A percentile compares a stretch with the other conserved stretches of the same genome.
Conservation (phyloP, 2,797 vertebrate species). For the Champsocephalus esox region DNA sequence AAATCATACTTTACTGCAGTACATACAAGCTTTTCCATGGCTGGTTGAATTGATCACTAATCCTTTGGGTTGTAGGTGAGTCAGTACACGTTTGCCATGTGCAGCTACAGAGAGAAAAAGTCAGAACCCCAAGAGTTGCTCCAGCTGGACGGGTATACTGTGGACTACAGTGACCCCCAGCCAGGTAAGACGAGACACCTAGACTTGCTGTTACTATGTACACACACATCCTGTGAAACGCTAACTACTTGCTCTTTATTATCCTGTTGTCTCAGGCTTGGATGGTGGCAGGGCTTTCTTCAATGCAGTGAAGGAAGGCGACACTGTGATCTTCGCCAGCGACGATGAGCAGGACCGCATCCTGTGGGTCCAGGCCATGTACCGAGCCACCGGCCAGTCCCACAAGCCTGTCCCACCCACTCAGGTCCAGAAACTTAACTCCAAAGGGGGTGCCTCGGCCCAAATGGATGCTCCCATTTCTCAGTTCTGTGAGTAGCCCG, state of each 20-base stretch:
- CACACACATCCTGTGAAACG: neutral
- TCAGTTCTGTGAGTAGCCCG: slow-evolving; percentile 99
- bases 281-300: slow-evolving; percentile 98
- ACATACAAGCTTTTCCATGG: neutral
- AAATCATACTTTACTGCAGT: neutral
- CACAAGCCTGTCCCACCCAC: slow-evolving; percentile 99
- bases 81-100: slow-evolving; percentile 99
- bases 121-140: slow-evolving; percentile 98
- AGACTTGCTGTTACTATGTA: neutral
- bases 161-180: slow-evolving; percentile 99
- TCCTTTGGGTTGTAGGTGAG: slow-evolving; percentile 89
- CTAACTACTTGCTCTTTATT: slow-evolving; percentile 1
- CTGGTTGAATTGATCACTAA: slow-evolving; percentile 39
- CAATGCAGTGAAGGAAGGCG: slow-evolving; percentile 98
- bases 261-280: slow-evolving; percentile 85
- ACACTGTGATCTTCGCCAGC: slow-evolving; percentile 99
- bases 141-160: slow-evolving; percentile 97
- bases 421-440: slow-evolving; percentile 99
- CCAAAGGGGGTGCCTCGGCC: slow-evolving; percentile 97
- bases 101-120: slow-evolving; percentile 99
- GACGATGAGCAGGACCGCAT: slow-evolving; percentile 99
- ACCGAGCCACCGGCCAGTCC: slow-evolving; percentile 97
- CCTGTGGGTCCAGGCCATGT: slow-evolving; percentile 99
- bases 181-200: slow-evolving; percentile 86
- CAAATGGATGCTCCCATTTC: slow-evolving; percentile 99